Base-by-base conservation (phyloP, 2,797 vertebrate species). In the Tarsius wallacei region DNA sequence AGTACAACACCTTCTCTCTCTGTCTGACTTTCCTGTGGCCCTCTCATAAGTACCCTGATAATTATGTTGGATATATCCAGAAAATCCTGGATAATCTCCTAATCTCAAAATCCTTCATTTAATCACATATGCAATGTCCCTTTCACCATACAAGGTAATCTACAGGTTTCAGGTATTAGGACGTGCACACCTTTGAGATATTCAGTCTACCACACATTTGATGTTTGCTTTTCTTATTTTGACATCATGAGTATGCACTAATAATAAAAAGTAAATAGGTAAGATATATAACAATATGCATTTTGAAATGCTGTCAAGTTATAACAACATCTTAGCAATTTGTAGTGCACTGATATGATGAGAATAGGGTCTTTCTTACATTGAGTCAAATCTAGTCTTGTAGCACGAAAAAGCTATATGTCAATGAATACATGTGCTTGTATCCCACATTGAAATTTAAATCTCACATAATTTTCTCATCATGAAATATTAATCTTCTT, bases 231-330 rank as follows among this genome's bases (percentile, higher is more conserved):
- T 89, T 55, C 42, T 94, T 15, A 9, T 89, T 86, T 94, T 89
- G 19, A 89, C 70, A 70, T 80, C 63, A 85, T 57, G 19, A 57
- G 3, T 24, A 19, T 70, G 31, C 4, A 47, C 11, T 33, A 19
- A 85, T 36, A 53, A 63, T 26, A 68, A 92, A 90, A 95, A 59
- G 1, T 22, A 86, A 93, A 77, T 33, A 31, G 74, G 64, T 22
- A 59, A 59, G 15, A 33, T 28, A 71, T 28, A 85, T 7, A 22
- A 70, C 64, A 78, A 47, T n/a, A 88, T 55, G 33, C 36, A 87
- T 81, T 93, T 89, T 91, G 53, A 96, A 96, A 84, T 42, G 28
- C 51, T 49, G 6, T 47, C 21, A 70, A 57, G 9, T 66, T 64
- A 61, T 64, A 74, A 91, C 24, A 55, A 12, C 28, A 59, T 73